Base-by-base conservation (phyloP, 1,140 invertebrate genomes). In the Pinna nobilis region DNA sequence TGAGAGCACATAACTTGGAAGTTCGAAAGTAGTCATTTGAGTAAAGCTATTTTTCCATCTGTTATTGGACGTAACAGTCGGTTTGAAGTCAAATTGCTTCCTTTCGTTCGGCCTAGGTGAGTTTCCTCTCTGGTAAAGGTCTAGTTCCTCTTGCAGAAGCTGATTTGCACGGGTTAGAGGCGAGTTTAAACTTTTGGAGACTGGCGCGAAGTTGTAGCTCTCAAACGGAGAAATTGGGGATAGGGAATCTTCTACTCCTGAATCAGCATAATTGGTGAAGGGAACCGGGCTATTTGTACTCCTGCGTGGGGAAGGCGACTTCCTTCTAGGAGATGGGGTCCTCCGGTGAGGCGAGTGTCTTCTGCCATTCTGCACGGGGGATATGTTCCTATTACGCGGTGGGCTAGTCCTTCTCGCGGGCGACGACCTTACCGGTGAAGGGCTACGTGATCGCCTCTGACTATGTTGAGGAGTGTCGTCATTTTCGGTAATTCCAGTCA, bases 101-200 rank as follows among this genome's bases (percentile, higher is more conserved):
- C 37, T 49, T 23, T 69, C 66, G 18, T 44, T 64, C 11, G 64
- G 41, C 28, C 72, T 33, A 11, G 72, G 72, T 28, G 72, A 74
- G 53, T 74, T 74, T 30, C 72, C 72, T 55, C 72, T 44, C 35
- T 74, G 72, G 51, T 74, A 74, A 5, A 61, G 20, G 47, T 74
- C 61, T n/a, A n/a, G n/a, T 9, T 35, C 37, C 18, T 74, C 64
- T 20, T 60, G 51, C 6, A 50, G 30, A 11, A 69, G 65, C 32
- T 68, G 61, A 3, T 35, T 61, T 18, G 51, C 51, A 7, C 70
- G 59, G 2, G 61, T 30, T 1, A 64, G 39, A 9, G 39, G 39
- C n/a, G n/a, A n/a, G n/a, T n/a, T n/a, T n/a, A n/a, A n/a, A 25
- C 37, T 59, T 15, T 35, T 35, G 1, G 55, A 35, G n/a, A 41